A percentile compares a stretch with the other conserved stretches of the same genome.
phyloP scores from a whole-genome alignment of 2,797 vertebrate genomes.

The Nannoperca obscura region DNA sequence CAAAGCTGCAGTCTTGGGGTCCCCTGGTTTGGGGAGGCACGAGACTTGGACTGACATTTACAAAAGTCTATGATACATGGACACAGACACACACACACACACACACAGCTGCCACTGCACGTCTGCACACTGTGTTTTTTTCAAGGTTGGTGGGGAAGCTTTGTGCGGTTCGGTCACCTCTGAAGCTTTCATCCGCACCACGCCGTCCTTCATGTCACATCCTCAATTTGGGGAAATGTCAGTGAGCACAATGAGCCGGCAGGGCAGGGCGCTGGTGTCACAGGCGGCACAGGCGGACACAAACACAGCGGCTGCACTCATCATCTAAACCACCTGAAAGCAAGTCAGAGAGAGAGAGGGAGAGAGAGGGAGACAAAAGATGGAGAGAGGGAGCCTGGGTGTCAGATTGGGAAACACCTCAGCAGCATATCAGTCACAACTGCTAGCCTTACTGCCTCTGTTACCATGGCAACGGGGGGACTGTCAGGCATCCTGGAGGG shows the following conservation, averaged over 20 bases:
- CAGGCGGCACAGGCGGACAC: constrained; percentile 43
- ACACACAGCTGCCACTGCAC: neutral
- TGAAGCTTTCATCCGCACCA: constrained; percentile 57
- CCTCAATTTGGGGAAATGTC: constrained; percentile 81
- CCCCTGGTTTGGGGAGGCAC: constrained; percentile 24
- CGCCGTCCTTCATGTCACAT: constrained; percentile 67
- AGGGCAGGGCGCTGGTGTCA: constrained; percentile 61
- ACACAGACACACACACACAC: constrained; percentile 14
- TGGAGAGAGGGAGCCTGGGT: constrained; percentile 34
- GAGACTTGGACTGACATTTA: constrained; percentile 65
- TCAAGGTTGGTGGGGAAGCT: constrained; percentile 9
- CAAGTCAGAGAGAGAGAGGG: constrained; percentile 27
- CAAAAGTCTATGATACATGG: constrained; percentile 52
- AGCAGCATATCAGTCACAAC: constrained; percentile 75
- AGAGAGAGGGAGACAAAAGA: neutral
- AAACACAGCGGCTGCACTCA: constrained; percentile 61
- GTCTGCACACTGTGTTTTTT: constrained; percentile 14
- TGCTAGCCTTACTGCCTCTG: constrained; percentile 79
- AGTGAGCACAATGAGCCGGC: constrained; percentile 69
- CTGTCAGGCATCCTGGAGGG: constrained; percentile 75
- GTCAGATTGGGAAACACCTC: constrained; percentile 82
- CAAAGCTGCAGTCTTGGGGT: constrained; percentile 52
- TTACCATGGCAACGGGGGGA: constrained; percentile 84
- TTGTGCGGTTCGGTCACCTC: constrained; percentile 59
- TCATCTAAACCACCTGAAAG: constrained; percentile 65